phyloP scores from a whole-genome alignment of 2,888 invertebrate species.

The Lasiommata megera region DNA sequence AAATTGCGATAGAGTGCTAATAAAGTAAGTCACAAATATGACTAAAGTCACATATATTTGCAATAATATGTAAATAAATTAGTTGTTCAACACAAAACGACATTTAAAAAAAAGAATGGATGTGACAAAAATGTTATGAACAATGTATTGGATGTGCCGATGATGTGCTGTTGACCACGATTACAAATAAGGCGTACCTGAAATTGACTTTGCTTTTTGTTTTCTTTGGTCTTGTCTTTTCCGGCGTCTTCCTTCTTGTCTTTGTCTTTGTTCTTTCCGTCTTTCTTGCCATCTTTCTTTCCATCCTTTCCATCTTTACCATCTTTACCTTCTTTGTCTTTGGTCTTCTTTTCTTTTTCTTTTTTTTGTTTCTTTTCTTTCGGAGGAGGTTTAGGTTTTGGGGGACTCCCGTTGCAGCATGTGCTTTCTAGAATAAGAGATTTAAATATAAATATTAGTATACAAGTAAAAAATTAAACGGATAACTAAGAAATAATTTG shows the following conservation, averaged over 20 bases:
- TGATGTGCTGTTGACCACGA: conserved; percentile 34
- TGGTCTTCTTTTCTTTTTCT: conserved; percentile 83
- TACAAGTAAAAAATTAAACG: too few relatives aligned
- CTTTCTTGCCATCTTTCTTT: conserved; percentile 81
- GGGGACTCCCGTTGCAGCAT: conserved; percentile 88
- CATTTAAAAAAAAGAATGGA: conserved; percentile 62
- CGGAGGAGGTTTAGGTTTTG: conserved; percentile 83
- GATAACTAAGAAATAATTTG: too few relatives aligned
- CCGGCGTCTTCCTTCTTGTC: conserved; percentile 83
- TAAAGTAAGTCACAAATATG: conserved; percentile 49
- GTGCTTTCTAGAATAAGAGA: conserved; percentile 83
- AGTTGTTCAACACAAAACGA: conserved; percentile 68
- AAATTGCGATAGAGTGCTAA: conserved; percentile 51
- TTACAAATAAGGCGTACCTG: conserved; percentile 73
- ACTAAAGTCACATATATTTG: conserved; percentile 43
- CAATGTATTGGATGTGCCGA: conserved; percentile 73
- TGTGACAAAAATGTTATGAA: conserved; percentile 48
- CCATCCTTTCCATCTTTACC: conserved; percentile 79
- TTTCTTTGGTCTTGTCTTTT: conserved; percentile 82
- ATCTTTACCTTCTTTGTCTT: conserved; percentile 86
- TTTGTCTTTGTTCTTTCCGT: conserved; percentile 81
- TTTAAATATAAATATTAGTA: not conserved
- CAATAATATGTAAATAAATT: conserved; percentile 50
- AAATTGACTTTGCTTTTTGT: conserved; percentile 84
- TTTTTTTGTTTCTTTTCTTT: conserved; percentile 87